phyloP scores from a whole-genome alignment of 53 echinoderm and acorn worm species.

The Holothuria leucospilota region DNA sequence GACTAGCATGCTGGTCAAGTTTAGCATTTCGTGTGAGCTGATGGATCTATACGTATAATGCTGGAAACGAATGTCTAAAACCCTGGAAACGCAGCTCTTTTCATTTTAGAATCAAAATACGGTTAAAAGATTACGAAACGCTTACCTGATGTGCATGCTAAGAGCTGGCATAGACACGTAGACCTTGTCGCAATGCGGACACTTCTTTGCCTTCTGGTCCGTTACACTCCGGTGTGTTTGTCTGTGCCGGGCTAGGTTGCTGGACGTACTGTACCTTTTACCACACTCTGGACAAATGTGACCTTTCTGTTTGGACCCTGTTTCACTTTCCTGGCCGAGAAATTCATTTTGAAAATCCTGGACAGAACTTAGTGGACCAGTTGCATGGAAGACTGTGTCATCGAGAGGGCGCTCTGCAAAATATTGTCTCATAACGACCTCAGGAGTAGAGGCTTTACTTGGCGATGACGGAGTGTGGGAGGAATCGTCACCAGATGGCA shows the following conservation, averaged over 20 bases:
- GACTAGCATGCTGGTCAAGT: no score
- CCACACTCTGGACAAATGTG: conserved; percentile 96
- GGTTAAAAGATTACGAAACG: no score
- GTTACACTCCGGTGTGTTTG: conserved; percentile 98
- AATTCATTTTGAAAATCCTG: not conserved
- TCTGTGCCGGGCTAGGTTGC: conserved; percentile 95
- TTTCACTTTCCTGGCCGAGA: not conserved
- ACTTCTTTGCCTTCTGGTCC: conserved; percentile 96
- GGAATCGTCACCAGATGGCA: conserved; percentile 63
- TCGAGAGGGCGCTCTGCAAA: not conserved
- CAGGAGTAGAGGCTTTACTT: conserved; percentile 62
- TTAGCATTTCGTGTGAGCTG: no score
- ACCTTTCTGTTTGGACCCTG: not conserved
- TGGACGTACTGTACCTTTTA: conserved; percentile 97
- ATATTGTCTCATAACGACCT: conserved; percentile 35
- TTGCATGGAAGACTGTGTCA: not conserved
- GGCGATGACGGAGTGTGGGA: conserved; percentile 66
- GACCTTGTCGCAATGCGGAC: conserved; percentile 97
- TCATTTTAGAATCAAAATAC: no score
- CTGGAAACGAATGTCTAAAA: no score
- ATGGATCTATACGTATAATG: no score
- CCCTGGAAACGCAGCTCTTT: no score
- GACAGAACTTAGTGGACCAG: conserved; percentile 33
- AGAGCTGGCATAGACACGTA: conserved; percentile 99
- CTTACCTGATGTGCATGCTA: conserved; percentile 98